These are phyloP conservation scores for Porites cylindrica DNA, from an alignment of 92 coral and sea anemone species.

Conservation along the genomic window DNA sequence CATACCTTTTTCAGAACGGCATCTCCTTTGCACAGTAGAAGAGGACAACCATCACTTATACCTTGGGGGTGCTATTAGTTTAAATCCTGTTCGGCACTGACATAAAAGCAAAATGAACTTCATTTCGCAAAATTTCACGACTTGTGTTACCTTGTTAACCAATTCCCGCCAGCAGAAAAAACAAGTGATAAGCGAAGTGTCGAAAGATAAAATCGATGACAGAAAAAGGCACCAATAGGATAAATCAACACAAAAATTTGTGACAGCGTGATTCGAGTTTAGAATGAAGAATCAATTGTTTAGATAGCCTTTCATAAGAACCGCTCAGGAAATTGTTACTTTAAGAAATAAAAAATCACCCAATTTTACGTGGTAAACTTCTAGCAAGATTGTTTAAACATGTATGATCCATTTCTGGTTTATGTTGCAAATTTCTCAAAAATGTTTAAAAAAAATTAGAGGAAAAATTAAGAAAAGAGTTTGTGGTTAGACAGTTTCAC, in stretches of 20 bases:
- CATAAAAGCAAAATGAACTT: neutral
- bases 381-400: too few species aligned
- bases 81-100: neutral
- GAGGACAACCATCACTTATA: neutral
- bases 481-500: neutral
- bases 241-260: constrained; percentile 9
- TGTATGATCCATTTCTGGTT: too few species aligned
- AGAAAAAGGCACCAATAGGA: constrained; percentile 26
- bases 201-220: constrained; percentile 24
- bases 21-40: neutral
- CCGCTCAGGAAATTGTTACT: neutral
- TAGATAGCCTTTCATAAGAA: neutral
- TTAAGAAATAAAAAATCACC: neutral
- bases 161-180: constrained; percentile 31
- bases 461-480: neutral
- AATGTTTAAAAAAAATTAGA: neutral
- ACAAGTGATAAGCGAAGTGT: neutral
- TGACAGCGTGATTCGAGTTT: constrained; percentile 5
- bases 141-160: neutral
- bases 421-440: too few species aligned
- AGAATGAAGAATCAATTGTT: neutral
- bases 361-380: too few species aligned
- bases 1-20: neutral
- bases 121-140: neutral
- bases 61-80: neutral